phyloP scores from a whole-genome alignment of 1,140 invertebrate species.

The Drosophila ironensis region DNA sequence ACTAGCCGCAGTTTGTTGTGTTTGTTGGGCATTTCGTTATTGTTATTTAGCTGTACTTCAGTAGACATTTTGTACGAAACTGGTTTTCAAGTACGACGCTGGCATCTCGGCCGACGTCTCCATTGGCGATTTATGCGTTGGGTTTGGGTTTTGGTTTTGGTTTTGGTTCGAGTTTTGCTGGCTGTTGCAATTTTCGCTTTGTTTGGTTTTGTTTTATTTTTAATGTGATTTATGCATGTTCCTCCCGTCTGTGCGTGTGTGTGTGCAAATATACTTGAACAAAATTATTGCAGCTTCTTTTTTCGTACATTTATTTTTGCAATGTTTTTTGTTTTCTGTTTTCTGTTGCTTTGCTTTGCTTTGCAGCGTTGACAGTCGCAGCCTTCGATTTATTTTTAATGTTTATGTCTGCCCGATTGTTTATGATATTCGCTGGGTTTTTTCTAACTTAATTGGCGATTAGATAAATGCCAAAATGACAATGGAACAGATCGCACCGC shows the following conservation, averaged over 20 bases:
- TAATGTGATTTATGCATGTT: constrained; percentile 78
- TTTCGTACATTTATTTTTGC: constrained; percentile 27
- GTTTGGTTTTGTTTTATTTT: constrained; percentile 80
- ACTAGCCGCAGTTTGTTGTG: constrained; percentile 8
- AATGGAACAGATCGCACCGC: constrained; percentile 30
- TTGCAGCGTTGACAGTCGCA: constrained; percentile 57
- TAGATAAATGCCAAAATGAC: constrained; percentile 59
- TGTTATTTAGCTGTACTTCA: constrained; percentile 68
- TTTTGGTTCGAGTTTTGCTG: constrained; percentile 38
- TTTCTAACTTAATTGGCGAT: constrained; percentile 72
- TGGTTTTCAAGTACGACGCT: constrained; percentile 76
- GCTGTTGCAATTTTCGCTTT: constrained; percentile 74
- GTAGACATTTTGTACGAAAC: constrained; percentile 64
- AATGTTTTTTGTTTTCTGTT: background rate
- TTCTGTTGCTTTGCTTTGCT: constrained; percentile 18
- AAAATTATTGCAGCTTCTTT: constrained; percentile 77
- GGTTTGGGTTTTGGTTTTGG: constrained; percentile 30
- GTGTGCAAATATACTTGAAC: constrained; percentile 65
- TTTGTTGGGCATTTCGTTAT: constrained; percentile 21
- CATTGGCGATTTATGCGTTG: constrained; percentile 70
- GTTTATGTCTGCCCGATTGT: constrained; percentile 78
- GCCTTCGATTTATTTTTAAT: constrained; percentile 80
- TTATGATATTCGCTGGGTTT: constrained; percentile 66
- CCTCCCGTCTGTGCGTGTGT: constrained; percentile 39
- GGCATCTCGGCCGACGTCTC: constrained; percentile 8